phyloP scores from a whole-genome alignment of 2,113 vertebrate genomes.

The Macquaria australasica region DNA sequence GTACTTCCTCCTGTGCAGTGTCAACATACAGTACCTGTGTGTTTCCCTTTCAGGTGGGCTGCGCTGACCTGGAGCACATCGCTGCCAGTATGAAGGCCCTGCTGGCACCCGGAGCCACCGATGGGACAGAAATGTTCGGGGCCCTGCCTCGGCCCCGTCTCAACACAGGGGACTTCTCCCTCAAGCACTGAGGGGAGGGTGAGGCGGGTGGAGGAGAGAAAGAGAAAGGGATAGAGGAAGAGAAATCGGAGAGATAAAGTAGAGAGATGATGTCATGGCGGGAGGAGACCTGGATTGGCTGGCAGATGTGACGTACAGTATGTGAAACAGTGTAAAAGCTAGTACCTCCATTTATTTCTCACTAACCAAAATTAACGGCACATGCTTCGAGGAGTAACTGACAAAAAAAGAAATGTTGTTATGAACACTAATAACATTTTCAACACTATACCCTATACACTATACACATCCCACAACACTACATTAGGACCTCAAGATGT shows the following conservation, averaged over 20 bases:
- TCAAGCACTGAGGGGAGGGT: constrained; percentile 81
- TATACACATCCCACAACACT: constrained; percentile 54
- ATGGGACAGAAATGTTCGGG: constrained; percentile 93
- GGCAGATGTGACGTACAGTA: constrained; percentile 46
- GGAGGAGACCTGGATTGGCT: constrained; percentile 7
- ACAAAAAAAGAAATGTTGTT: constrained; percentile 42
- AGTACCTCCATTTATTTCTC: constrained; percentile 68
- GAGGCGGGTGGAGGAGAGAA: not conserved
- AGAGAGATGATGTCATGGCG: not conserved
- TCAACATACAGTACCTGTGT: not conserved
- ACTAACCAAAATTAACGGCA: constrained; percentile 71
- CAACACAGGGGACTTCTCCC: constrained; percentile 93
- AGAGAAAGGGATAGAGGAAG: not conserved
- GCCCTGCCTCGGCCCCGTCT: constrained; percentile 92
- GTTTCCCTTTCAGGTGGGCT: constrained; percentile 82
- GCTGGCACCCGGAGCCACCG: constrained; percentile 88
- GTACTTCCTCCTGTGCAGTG: not conserved
- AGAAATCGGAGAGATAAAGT: not conserved
- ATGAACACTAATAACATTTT: constrained; percentile 63
- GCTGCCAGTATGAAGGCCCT: constrained; percentile 94
- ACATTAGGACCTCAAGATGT: constrained; percentile 24
- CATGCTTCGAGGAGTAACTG: constrained; percentile 58
- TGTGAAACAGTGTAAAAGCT: constrained; percentile 59
- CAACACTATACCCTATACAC: constrained; percentile 60
- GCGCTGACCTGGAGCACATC: constrained; percentile 92